These are phyloP conservation scores for Gisinianus flammeolus DNA, from an alignment of 2,888 invertebrate genomes.

Conservation along the genomic window DNA sequence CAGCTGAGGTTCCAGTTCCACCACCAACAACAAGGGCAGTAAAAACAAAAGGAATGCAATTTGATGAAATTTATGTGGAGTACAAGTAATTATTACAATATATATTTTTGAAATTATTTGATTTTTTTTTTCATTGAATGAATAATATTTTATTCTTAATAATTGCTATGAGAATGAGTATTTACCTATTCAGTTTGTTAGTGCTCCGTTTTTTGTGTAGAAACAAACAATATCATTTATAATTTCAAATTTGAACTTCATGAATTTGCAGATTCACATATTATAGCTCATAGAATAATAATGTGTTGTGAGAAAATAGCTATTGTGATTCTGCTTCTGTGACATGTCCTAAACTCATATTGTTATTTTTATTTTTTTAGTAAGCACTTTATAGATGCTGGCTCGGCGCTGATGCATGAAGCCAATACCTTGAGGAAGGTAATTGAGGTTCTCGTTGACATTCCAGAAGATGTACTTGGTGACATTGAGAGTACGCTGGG, in stretches of 20 bases:
- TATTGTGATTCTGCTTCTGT: too few species aligned
- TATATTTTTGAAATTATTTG: neutral
- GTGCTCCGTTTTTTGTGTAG: too few species aligned
- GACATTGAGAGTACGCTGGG: slow-evolving; percentile 52
- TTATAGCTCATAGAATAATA: too few species aligned
- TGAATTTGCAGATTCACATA: too few species aligned
- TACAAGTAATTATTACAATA: slow-evolving; percentile 54
- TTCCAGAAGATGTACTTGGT: slow-evolving; percentile 49
- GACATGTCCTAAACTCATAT: neutral
- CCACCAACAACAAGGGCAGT: neutral
- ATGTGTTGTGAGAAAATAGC: too few species aligned
- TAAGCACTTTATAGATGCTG: slow-evolving; percentile 43
- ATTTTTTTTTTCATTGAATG: neutral
- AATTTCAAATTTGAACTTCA: slow-evolving; percentile 10
- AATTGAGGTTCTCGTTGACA: neutral
- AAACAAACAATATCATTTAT: slow-evolving; percentile 6
- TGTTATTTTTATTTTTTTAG: slow-evolving; percentile 39
- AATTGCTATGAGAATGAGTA: slow-evolving; percentile 24
- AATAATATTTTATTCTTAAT: neutral
- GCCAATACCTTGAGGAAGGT: neutral
- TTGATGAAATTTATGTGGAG: slow-evolving; percentile 51
- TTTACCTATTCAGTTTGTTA: neutral
- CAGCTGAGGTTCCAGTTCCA: neutral
- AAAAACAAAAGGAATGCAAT: slow-evolving; percentile 41
- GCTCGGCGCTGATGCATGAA: slow-evolving; percentile 37